Evolutionary conservation across 2,797 vertebrate genomes (phyloP).

Genomic region (Mus caroli): DNA sequence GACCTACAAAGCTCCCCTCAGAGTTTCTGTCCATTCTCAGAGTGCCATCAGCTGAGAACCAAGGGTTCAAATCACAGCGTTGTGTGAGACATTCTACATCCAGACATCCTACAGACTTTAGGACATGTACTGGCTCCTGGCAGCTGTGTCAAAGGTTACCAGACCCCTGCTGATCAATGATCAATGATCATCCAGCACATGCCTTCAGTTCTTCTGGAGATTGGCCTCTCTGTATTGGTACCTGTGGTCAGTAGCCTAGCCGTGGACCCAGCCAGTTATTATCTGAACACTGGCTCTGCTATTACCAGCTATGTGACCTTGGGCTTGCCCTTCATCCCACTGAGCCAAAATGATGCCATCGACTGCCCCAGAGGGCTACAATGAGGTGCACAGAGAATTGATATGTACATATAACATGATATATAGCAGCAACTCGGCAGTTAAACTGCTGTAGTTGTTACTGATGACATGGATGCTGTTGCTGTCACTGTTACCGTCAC

Average conservation of each 20-base stretch:
- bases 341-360: not conserved
- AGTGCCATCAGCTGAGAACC: not conserved
- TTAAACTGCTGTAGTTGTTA: not conserved
- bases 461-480: not conserved
- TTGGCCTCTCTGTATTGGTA: not conserved
- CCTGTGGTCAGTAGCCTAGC: not conserved
- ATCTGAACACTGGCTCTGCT: not conserved
- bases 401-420: not conserved
- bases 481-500: not conserved
- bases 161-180: not conserved
- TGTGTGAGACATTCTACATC: not conserved
- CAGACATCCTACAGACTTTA: not conserved
- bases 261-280: not conserved
- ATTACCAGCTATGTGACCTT: not conserved
- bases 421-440: not conserved
- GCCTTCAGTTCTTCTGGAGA: not conserved
- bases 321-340: not conserved
- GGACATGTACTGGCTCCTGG: not conserved
- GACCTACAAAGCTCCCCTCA: not conserved
- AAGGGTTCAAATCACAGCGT: not conserved
- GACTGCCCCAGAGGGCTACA: not conserved
- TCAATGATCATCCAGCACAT: not conserved
- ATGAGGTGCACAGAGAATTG: not conserved
- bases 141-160: not conserved
- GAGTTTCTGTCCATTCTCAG: not conserved